Evolutionary conservation across 2,888 invertebrate species (phyloP), one percentile per base, ranked within the genome.

Genomic region (Eristalis intricaria): DNA sequence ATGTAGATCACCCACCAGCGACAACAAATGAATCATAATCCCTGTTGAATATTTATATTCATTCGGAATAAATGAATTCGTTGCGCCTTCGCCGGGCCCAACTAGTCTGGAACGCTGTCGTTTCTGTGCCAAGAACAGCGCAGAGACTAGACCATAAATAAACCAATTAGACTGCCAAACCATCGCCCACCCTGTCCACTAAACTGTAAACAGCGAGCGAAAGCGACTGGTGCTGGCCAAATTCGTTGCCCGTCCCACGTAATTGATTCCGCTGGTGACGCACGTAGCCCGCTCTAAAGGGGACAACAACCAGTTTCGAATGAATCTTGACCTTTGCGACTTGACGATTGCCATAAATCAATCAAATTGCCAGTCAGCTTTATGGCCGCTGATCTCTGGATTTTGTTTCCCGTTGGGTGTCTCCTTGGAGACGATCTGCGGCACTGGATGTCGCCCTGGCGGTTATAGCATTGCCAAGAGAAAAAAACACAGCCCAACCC

Each of bases 321-420:
- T 23, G 23, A 35, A 23, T 64, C 56, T 13, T 26, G 23, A 60
- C 58, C 58, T 66, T 66, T 29, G 1, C 10, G 23, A 23, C 29
- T 43, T 38, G 23, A 40, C 38, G 40, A 40, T 29, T 66, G 38
- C n/a, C 58, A 40, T 78, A 77, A 77, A 77, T 77, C 63, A 64
- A 26, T 78, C 63, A 56, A 13, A 32, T 70, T 50, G 19, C 26
- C 19, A 13, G 22, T 23, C n/a, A 40, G 26, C n/a, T 58, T 32
- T 69, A 15, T 22, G 32, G 65, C 35, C 40, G 66, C 71, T 73
- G 66, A 60, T 61, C 66, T 73, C 68, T 35, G 15, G 68, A 43
- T 8, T 8, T 50, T 50, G 19, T 43, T 19, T 43, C 43, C n/a
- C 43, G 7, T n/a, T n/a, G 15, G 43, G 43, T n/a, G 40, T 13